Evolutionary conservation across 2,113 vertebrate genomes (phyloP), one percentile per base, ranked within the genome.

Genomic region (Callocephalon fimbriatum): DNA sequence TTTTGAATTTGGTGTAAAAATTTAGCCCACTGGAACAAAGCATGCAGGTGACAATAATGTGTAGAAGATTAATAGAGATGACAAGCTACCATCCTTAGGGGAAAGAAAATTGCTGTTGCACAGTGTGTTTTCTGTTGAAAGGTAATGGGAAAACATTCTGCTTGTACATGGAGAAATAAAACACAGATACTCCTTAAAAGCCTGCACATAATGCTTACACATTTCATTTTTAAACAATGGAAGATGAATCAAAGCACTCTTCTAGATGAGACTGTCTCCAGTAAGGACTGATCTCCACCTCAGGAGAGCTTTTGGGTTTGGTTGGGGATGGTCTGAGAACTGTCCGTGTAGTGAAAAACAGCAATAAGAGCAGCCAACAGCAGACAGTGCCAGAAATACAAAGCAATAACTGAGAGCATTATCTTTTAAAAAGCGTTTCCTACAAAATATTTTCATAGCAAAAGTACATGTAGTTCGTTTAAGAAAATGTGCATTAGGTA

Each of bases 11-110:
- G 44, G 40, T 72, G 25, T 66, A 90, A 93, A 88, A 88, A 91
- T 67, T 70, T 42, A 58, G 76, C 47, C 48, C 11, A 42, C 18
- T 70, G 25, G 63, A 79, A 92, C 13, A 88, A 82, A 76, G 50
- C 22, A 79, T 6, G 51, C 10, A 82, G 66, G 54, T 90, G 78
- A 95, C 2, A 1, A 91, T 83, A 94, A 90, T 9, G 37, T 76
- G 74, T 38, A 56, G 61, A 91, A 93, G 87, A 93, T 75, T 82
- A 93, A 91, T 68, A 91, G 70, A 89, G 62, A 93, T 66, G 81
- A 87, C 78, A 95, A 53, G n/a, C 48, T 76, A 61, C 21, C 37
- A 70, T 91, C 87, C 87, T 68, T 58, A 68, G n/a, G 74, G 77
- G 65, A 82, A 65, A 47, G 44, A 81, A 81, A 90, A 86, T 27